phyloP scores from a whole-genome alignment of 1,140 invertebrate genomes.

The Halesus radiatus region DNA sequence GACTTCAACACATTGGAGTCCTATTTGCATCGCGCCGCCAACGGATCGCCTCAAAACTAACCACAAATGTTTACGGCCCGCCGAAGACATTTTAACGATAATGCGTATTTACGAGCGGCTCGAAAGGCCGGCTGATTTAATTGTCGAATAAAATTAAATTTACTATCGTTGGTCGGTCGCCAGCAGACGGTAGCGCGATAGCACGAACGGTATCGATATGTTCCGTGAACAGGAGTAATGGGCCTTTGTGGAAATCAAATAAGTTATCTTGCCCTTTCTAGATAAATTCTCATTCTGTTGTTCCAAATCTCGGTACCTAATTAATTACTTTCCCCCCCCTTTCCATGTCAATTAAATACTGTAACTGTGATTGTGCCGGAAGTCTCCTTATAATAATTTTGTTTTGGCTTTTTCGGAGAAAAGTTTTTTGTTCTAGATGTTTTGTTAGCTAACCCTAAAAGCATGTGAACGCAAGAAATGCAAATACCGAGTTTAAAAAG shows the following conservation, averaged over 20 bases:
- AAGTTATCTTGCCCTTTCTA: neutral
- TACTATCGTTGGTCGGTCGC: slow-evolving; percentile 58
- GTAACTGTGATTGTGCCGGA: too few species aligned
- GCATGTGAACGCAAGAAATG: too few species aligned
- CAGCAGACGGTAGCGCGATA: slow-evolving; percentile 2
- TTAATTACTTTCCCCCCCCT: too few species aligned
- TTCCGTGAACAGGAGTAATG: neutral
- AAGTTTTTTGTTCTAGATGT: too few species aligned
- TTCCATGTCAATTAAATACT: too few species aligned
- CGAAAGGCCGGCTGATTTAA: slow-evolving; percentile 67
- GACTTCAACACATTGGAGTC: neutral
- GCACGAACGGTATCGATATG: neutral
- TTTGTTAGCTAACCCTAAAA: too few species aligned
- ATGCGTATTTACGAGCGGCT: slow-evolving; percentile 66
- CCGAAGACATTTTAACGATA: slow-evolving; percentile 68
- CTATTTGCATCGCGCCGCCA: slow-evolving; percentile 52
- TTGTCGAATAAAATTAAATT: slow-evolving; percentile 71
- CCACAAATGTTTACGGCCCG: slow-evolving; percentile 49
- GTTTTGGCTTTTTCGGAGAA: too few species aligned
- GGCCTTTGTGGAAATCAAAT: neutral
- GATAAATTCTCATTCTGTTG: too few species aligned
- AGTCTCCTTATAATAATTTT: too few species aligned
- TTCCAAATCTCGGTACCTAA: too few species aligned
- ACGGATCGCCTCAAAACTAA: slow-evolving; percentile 57
- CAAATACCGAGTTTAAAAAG: too few species aligned